phyloP scores from a whole-genome alignment of 2,797 vertebrate genomes.

The Catostomus latipinnis region DNA sequence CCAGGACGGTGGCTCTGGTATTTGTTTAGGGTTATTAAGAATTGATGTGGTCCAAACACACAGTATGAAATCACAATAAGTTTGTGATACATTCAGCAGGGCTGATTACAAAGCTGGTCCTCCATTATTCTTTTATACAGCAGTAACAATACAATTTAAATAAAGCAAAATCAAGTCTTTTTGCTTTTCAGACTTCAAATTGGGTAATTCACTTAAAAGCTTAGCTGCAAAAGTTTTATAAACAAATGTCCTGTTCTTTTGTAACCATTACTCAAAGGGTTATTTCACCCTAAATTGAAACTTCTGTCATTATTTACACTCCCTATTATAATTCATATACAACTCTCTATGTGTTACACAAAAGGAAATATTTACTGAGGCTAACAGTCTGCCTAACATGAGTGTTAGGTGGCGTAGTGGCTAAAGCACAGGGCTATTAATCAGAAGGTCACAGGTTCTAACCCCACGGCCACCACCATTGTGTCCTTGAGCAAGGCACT shows the following conservation, averaged over 20 bases:
- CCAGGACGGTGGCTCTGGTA: slow-evolving; percentile 43
- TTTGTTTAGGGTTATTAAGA: slow-evolving; percentile 56
- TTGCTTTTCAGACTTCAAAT: slow-evolving; percentile 26
- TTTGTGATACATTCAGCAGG: slow-evolving; percentile 1
- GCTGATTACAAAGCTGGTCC: slow-evolving; percentile 19
- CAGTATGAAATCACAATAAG: slow-evolving; percentile 49
- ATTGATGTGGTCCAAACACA: slow-evolving; percentile 48
- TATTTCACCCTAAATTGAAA: no score
- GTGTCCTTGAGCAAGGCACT: no score
- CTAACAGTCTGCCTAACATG: no score
- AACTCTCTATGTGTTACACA: no score
- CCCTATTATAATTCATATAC: no score
- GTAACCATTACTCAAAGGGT: no score
- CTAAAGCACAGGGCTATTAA: no score
- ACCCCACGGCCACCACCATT: no score
- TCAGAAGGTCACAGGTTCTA: no score
- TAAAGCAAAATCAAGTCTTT: slow-evolving; percentile 5
- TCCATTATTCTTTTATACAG: slow-evolving; percentile 30
- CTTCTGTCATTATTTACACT: no score
- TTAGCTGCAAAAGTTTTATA: neutral
- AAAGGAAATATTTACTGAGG: no score
- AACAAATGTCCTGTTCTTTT: neutral
- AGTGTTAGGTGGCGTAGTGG: no score
- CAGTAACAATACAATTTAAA: neutral
- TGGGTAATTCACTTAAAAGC: neutral